Conservation (phyloP, 2,797 vertebrate genomes). For the Syngnathus rostellatus region DNA sequence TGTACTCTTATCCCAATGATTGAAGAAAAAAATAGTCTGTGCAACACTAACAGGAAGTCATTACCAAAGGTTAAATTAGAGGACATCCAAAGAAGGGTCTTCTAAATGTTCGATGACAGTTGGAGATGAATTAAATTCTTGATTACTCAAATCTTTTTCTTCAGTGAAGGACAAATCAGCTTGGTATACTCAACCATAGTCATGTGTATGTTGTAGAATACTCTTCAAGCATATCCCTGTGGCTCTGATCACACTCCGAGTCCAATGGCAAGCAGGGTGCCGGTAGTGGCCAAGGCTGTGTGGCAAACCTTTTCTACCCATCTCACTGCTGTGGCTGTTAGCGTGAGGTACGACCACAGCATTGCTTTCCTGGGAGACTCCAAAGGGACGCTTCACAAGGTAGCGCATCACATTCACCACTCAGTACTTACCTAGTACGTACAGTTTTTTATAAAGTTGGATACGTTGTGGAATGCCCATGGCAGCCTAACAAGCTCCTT, state of each 20-base stretch:
- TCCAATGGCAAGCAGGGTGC: conserved; percentile 84
- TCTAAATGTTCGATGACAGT: background rate
- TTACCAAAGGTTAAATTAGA: background rate
- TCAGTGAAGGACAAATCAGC: background rate
- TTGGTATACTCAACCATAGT: background rate
- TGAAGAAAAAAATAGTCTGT: background rate
- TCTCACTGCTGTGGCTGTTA: conserved; percentile 84
- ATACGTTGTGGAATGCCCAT: background rate
- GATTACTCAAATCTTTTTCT: background rate
- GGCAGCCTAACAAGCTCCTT: background rate
- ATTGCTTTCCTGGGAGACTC: conserved; percentile 89
- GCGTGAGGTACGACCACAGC: conserved; percentile 78
- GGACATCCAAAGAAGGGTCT: background rate
- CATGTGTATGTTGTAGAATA: conserved; percentile 69
- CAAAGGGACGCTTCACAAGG: conserved; percentile 87
- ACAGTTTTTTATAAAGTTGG: background rate
- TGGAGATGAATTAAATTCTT: background rate
- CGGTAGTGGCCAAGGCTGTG: conserved; percentile 69
- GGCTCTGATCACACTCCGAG: conserved; percentile 97
- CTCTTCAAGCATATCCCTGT: conserved; percentile 86
- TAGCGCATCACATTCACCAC: conserved; percentile 33
- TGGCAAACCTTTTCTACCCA: conserved; percentile 71
- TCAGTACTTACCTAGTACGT: background rate
- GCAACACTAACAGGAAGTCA: background rate
- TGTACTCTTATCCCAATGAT: background rate